Base-by-base conservation (phyloP, 2,797 vertebrate genomes). In the Malacoraja senta region DNA sequence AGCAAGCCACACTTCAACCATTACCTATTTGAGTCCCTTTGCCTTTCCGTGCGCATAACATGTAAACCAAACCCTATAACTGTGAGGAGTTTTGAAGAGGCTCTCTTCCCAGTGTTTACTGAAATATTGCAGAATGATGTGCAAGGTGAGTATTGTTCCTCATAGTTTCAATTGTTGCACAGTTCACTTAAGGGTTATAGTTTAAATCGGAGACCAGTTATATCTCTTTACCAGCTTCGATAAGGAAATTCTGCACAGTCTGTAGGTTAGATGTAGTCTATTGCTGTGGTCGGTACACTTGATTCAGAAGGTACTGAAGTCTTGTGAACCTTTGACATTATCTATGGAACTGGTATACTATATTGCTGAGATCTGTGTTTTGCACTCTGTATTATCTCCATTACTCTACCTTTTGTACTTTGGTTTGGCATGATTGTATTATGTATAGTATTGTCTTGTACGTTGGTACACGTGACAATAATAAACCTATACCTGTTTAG, bases 1-100 rank as follows among this genome's bases (percentile, higher is more conserved):
- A 99, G 99, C 97, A 99, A 99, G 94, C 99, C 99, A 94, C 99
- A 99, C 95, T 99, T 99, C 94, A 99, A 99, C 95, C 99, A 99
- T 96, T 99, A 99, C 95, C 97, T 99, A 97, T 99, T 99, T 93
- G 99, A 99, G 96, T 98, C 99, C 15, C 97, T 99, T 94, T 99
- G 99, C 95, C 95, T 99, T 94, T 99, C 98, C 0, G 97, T 99
- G 94, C 96, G 99, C 92, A 98, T 99, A 96, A 99, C 99, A 1
- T 99, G 99, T 96, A 99, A 98, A 94, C 97, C 98, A 88, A 98
- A 97, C 95, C 97, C 98, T 0, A 93, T 95, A 93, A 98, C 98
- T 0, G 98, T 99, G 86, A 94, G 96, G 94, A 99, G 97, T 96
- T 99, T 99, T 84, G 99, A 99, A 95, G 98, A 99, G 94, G 98